Evolutionary conservation across 37 sponge, comb jelly and placozoan genomes (phyloP).

Genomic region (Ephydatia muelleri): DNA sequence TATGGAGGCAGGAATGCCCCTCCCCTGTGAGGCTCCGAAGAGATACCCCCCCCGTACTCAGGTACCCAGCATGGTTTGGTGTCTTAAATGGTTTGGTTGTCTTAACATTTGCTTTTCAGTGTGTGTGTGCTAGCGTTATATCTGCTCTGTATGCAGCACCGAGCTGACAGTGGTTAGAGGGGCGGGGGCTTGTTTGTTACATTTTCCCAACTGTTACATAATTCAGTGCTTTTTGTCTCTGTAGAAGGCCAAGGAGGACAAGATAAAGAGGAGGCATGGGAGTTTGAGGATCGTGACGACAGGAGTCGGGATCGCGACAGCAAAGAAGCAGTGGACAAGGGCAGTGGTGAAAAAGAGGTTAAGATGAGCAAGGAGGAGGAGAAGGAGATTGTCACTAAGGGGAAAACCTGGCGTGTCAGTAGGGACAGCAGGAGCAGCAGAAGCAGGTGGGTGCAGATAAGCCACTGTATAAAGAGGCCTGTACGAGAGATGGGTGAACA

Average conservation of each 20-base stretch:
- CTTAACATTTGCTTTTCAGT: not conserved
- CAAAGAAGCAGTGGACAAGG: not conserved
- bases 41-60: not conserved
- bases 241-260: not conserved
- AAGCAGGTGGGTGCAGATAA: not conserved
- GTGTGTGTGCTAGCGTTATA: not conserved
- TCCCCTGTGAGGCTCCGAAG: not conserved
- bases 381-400: not conserved
- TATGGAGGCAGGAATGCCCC: conserved; percentile 1
- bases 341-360: not conserved
- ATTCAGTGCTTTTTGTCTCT: not conserved
- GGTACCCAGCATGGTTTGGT: not conserved
- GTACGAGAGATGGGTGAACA: too few species aligned
- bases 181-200: not conserved
- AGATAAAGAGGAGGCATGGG: not conserved
- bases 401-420: not conserved
- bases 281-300: not conserved
- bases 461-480: too few species aligned
- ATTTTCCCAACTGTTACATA: not conserved
- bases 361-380: not conserved
- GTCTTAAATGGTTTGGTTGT: not conserved
- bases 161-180: not conserved
- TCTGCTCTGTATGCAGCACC: not conserved
- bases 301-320: not conserved
- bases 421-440: not conserved